Percentiles rank a stretch among this genome's conserved stretches.
Conservation (phyloP, 2,113 vertebrate species). For the Atherinomorus stipes region DNA sequence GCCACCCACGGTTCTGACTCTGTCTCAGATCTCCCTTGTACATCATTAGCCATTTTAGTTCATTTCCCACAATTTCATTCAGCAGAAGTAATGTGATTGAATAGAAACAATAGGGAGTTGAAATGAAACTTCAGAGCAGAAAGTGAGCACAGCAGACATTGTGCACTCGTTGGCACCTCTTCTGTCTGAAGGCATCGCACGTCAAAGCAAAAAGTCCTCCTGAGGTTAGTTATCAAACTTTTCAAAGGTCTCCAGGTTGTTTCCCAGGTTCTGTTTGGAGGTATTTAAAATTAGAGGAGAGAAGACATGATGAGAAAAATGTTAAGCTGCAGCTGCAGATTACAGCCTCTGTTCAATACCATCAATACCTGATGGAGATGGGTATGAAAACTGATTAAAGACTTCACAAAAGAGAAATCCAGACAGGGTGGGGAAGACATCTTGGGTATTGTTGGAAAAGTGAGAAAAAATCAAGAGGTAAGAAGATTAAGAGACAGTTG, state of each 20-base stretch:
- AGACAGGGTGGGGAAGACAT: background rate
- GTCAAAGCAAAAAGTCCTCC: background rate
- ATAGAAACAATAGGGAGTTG: no score
- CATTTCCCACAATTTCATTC: no score
- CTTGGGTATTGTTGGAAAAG: background rate
- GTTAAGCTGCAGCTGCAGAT: background rate
- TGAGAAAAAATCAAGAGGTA: background rate
- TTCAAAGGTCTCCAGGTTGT: constrained; percentile 9
- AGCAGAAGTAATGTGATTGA: no score
- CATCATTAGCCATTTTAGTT: no score
- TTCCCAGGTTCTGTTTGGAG: background rate
- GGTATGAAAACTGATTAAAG: constrained; percentile 1
- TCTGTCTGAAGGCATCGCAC: background rate
- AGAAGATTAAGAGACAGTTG: background rate
- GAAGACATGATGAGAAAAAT: constrained; percentile 1
- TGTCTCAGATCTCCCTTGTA: no score
- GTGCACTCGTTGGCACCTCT: background rate
- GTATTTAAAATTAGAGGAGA: background rate
- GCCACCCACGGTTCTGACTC: no score
- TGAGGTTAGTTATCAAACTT: background rate
- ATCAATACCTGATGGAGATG: constrained; percentile 2
- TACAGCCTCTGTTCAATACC: constrained; percentile 1
- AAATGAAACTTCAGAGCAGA: background rate
- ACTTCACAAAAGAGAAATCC: background rate
- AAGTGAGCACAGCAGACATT: background rate